Evolutionary conservation across 2,113 vertebrate species (phyloP), one percentile per base, ranked within the genome.

Genomic region (Dipodomys stephensi): DNA sequence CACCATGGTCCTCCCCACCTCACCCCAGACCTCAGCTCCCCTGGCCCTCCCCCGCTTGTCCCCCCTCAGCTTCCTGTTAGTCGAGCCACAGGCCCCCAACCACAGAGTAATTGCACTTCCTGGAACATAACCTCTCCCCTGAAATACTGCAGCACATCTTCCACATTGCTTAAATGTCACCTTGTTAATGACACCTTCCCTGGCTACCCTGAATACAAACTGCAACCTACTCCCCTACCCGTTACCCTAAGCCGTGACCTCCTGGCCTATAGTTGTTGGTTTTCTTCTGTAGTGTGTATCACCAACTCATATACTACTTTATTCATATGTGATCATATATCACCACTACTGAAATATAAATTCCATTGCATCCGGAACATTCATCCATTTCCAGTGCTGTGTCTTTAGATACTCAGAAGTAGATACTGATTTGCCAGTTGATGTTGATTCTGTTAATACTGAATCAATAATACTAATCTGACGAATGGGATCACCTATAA

Each of bases 151-250:
- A 39, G 5, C 5, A 39, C 39, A 39, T 39, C 39, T 39, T 39
- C 39, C 39, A 23, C 93, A 5, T 95, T 83, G 35, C 57, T 87
- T 82, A 87, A 82, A 79, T 68, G 23, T 74, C 49, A 53, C 60
- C 44, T 85, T 88, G 84, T 62, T 49, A 79, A 5, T 9, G 62
- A 76, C 1, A 2, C 3, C 49, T 79, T 83, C 39, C 46, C 62
- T 46, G 8, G 35, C 68, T 46, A 22, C 15, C 57, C 27, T 91
- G n/a, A 53, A 85, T 83, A 35, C 62, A 88, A 69, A 76, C 9
- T 39, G 13, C 49, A 57, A 4, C 7, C 30, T 19, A 7, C 6
- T 69, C 60, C 30, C 25, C 20, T 46, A 3, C 7, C 13, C n/a
- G 19, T 13, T 57, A n/a, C 32, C 39, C 64, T 22, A 80, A 25